Base-by-base conservation (phyloP, 2,797 vertebrate species). In the Lagocephalus sceleratus region DNA sequence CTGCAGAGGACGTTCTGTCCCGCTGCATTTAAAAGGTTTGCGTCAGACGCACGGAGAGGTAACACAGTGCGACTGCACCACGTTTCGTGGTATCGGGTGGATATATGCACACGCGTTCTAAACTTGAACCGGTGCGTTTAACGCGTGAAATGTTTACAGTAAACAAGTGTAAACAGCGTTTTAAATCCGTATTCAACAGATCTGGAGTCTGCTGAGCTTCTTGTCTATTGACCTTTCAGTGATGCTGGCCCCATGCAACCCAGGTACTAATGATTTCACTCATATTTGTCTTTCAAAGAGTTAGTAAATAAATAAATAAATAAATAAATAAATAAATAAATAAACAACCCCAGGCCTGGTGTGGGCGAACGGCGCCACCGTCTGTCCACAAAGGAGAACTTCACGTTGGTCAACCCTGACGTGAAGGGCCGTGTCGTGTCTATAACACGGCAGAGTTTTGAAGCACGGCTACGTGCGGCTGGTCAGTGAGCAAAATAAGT, bases 301-400 rank as follows among this genome's bases (percentile, higher is more conserved):
- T n/a, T 35, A 35, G 32, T 35, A n/a, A n/a, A n/a, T n/a, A n/a
- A n/a, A n/a, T n/a, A n/a, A n/a, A n/a, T n/a, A n/a, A n/a, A n/a
- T n/a, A 35, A 23, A 17, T 39, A n/a, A n/a, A n/a, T n/a, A n/a
- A n/a, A n/a, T n/a, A n/a, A n/a, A n/a, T n/a, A n/a, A n/a, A n/a
- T n/a, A n/a, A n/a, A n/a, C n/a, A n/a, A n/a, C n/a, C n/a, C n/a
- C n/a, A 35, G 32, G 32, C 32, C 12, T 35, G 1, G 19, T 49
- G 56, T 52, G 19, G 47, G 43, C 1, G 1, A 47, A 32, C 70
- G 68, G 56, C 57, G 35, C 74, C 83, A 70, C 44, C 81, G 60
- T 52, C 39, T 77, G 85, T 47, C 71, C 16, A 16, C 0, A 60
- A 48, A 29, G 16, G 19, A 29, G 20, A 1, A 60, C 0, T n/a